Evolutionary conservation across 2,113 vertebrate species (phyloP).

Genomic region (Recurvirostra avosetta): DNA sequence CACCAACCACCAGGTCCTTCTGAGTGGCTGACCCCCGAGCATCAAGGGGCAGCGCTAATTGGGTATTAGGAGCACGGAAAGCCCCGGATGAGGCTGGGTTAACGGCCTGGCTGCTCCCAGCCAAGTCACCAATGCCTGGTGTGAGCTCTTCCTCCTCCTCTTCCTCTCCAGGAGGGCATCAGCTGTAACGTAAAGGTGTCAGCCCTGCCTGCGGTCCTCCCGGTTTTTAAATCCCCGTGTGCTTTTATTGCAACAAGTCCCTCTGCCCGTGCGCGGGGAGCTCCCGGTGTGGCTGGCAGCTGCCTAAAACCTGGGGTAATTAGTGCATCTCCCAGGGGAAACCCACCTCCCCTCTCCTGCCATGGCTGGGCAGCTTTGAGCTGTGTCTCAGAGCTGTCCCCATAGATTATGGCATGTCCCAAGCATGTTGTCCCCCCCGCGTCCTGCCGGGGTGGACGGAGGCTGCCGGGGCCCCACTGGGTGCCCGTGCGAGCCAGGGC

Average conservation of each 20-base stretch:
- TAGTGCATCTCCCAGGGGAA: fast-evolving
- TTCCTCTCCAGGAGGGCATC: neutral
- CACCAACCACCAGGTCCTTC: neutral
- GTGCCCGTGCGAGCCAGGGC: neutral
- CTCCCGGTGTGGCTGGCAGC: fast-evolving
- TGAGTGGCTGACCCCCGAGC: neutral
- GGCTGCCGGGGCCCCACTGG: neutral
- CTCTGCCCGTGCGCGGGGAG: fast-evolving
- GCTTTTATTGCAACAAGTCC: too few relatives aligned
- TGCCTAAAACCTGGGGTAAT: neutral
- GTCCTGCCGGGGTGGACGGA: neutral
- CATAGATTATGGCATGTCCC: fast-evolving
- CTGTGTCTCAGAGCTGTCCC: neutral
- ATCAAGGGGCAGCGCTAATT: neutral
- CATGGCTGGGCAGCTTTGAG: fast-evolving
- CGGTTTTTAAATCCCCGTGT: neutral
- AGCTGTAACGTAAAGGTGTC: fast-evolving
- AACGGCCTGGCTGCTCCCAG: neutral
- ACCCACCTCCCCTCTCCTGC: neutral
- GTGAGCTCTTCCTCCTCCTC: neutral
- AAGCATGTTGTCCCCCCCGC: fast-evolving
- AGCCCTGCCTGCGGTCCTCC: neutral
- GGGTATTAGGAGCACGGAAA: neutral
- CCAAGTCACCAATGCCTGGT: neutral
- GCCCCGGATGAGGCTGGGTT: neutral